Evolutionary conservation across 1,140 invertebrate species (phyloP).

Genomic region (Wiebesia pumilae): DNA sequence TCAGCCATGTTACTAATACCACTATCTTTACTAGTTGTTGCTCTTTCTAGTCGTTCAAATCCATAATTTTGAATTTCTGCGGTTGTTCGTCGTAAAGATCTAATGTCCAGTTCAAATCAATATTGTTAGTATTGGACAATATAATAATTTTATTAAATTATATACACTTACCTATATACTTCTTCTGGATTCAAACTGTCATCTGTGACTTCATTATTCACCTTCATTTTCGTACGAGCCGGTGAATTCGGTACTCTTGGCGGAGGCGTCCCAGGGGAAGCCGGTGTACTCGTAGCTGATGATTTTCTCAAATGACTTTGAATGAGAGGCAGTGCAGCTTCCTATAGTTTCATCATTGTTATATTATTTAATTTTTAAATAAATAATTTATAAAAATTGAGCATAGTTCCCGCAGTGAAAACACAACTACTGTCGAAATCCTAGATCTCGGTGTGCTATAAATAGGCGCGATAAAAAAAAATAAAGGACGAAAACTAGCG

Average conservation of each 20-base stretch:
- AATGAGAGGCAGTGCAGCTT: conserved; percentile 88
- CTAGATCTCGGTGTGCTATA: too few relatives aligned
- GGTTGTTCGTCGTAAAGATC: conserved; percentile 90
- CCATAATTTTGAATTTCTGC: conserved; percentile 95
- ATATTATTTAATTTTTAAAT: too few relatives aligned
- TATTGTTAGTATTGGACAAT: conserved; percentile 13
- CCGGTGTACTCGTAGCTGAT: conserved; percentile 75
- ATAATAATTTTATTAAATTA: conserved; percentile 36
- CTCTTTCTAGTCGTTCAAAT: conserved; percentile 83
- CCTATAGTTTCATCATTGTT: conserved; percentile 72
- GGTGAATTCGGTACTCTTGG: conserved; percentile 70
- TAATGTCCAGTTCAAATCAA: conserved; percentile 57
- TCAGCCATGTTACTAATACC: conserved; percentile 90
- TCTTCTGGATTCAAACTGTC: conserved; percentile 89
- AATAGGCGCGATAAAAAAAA: too few relatives aligned
- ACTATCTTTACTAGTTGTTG: conserved; percentile 90
- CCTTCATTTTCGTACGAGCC: conserved; percentile 64
- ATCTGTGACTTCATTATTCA: conserved; percentile 73
- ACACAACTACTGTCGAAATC: too few relatives aligned
- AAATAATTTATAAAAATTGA: too few relatives aligned
- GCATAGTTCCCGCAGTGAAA: too few relatives aligned
- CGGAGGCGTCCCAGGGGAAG: conserved; percentile 74
- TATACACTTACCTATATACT: conserved; percentile 80
- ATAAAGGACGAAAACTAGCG: too few relatives aligned
- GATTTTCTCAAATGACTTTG: conserved; percentile 85